phyloP scores from a whole-genome alignment of 2,888 invertebrate genomes.

The Anticlea derivata region DNA sequence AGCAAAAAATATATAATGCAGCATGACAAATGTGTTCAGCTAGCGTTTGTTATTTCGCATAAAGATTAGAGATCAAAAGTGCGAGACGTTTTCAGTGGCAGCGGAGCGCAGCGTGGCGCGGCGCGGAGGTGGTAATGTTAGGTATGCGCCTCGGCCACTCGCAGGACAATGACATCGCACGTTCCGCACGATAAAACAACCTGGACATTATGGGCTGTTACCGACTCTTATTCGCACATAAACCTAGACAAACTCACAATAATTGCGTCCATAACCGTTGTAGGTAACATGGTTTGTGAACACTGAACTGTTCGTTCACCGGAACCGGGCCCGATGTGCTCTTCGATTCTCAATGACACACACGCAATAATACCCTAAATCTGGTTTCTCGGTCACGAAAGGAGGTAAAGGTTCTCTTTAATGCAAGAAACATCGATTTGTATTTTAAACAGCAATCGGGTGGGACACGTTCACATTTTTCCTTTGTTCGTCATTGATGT shows the following conservation, averaged over 20 bases:
- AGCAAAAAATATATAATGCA: too few species aligned
- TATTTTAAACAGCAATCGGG: conserved; percentile 43
- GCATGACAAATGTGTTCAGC: neutral
- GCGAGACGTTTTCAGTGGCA: conserved; percentile 42
- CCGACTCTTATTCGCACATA: conserved; percentile 60
- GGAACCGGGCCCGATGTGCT: conserved; percentile 32
- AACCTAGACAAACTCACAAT: conserved; percentile 58
- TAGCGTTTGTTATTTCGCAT: conserved; percentile 11
- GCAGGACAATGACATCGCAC: conserved; percentile 81
- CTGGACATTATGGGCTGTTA: conserved; percentile 71
- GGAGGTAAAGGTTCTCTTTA: conserved; percentile 55
- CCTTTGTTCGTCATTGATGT: conserved; percentile 45
- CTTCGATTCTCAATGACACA: conserved; percentile 38
- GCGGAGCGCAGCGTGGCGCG: conserved; percentile 40
- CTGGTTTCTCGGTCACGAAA: conserved; percentile 59
- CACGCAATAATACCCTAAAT: conserved; percentile 41
- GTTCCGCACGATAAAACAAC: conserved; percentile 81
- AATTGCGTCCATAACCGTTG: conserved; percentile 64
- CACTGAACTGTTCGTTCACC: conserved; percentile 50
- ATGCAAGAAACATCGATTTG: conserved; percentile 42
- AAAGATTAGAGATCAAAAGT: conserved; percentile 30
- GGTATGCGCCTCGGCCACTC: conserved; percentile 59
- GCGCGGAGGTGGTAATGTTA: conserved; percentile 38
- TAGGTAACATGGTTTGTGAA: conserved; percentile 53
- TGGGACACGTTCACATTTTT: conserved; percentile 37